Conservation (phyloP, 1,140 invertebrate species). For the Aethina tumida region DNA sequence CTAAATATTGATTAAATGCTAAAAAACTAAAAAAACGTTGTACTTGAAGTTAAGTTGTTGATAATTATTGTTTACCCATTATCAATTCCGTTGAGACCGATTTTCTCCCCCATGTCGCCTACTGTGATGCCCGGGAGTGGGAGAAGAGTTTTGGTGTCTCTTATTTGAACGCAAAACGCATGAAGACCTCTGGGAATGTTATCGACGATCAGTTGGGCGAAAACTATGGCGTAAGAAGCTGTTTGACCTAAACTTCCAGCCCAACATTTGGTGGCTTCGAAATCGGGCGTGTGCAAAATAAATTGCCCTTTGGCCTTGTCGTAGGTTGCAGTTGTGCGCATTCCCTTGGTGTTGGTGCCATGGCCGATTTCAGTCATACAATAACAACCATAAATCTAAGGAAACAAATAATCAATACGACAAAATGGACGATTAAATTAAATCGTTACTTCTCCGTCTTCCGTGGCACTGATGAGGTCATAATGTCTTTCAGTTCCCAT, state of each 20-base stretch:
- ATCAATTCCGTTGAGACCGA: conserved; percentile 79
- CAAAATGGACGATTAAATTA: conserved; percentile 4
- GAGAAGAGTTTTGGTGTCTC: conserved; percentile 63
- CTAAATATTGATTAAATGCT: conserved; percentile 75
- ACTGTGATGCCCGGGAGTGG: conserved; percentile 59
- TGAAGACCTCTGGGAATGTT: conserved; percentile 74
- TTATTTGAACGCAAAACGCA: conserved; percentile 70
- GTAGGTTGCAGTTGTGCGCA: conserved; percentile 86
- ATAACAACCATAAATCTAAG: conserved; percentile 67
- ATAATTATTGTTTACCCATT: conserved; percentile 61
- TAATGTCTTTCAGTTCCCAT: conserved; percentile 68
- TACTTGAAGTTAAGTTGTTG: conserved; percentile 5
- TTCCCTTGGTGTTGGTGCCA: conserved; percentile 85
- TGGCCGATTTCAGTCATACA: conserved; percentile 91
- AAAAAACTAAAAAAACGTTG: conserved; percentile 57
- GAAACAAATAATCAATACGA: conserved; percentile 11
- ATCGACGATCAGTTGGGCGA: conserved; percentile 75
- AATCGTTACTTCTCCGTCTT: conserved; percentile 48
- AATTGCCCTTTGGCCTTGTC: conserved; percentile 68
- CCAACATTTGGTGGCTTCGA: conserved; percentile 95
- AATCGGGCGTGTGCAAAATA: conserved; percentile 81
- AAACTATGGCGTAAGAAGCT: conserved; percentile 78
- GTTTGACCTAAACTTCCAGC: conserved; percentile 78
- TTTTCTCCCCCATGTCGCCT: conserved; percentile 82
- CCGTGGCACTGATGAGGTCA: conserved; percentile 54